Evolutionary conservation across 1,140 invertebrate species (phyloP).

Genomic region (Armadillidium nasatum): DNA sequence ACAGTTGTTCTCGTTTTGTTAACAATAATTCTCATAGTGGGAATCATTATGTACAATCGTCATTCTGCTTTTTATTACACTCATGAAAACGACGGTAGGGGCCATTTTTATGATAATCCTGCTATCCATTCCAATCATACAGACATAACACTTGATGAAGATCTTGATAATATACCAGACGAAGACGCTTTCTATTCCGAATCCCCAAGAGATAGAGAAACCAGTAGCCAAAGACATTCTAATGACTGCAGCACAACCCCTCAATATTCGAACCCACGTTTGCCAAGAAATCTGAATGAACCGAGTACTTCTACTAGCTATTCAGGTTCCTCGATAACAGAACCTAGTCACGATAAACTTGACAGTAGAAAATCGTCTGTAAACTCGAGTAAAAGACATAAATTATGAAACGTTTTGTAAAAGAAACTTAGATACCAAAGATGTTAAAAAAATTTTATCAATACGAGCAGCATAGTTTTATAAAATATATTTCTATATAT

Average conservation of each 20-base stretch:
- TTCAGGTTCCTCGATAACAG: background rate
- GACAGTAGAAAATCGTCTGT: background rate
- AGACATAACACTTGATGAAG: slow-evolving; percentile 45
- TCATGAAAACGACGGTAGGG: slow-evolving; percentile 59
- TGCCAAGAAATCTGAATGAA: background rate
- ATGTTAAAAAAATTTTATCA: background rate
- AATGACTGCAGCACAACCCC: background rate
- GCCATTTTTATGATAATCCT: slow-evolving; percentile 44
- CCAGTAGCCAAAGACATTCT: background rate
- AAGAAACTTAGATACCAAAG: background rate
- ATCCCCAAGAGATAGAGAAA: background rate
- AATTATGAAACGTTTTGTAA: background rate
- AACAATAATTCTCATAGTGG: slow-evolving; percentile 47
- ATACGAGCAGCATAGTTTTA: background rate
- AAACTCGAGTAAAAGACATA: background rate
- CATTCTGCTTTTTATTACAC: slow-evolving; percentile 68
- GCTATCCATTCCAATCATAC: slow-evolving; percentile 46
- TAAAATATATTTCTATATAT: background rate
- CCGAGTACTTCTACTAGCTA: background rate
- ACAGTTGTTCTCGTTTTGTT: slow-evolving; percentile 49
- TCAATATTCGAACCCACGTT: background rate
- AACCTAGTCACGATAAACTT: background rate
- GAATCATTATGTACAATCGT: slow-evolving; percentile 53
- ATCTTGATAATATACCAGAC: slow-evolving; percentile 41
- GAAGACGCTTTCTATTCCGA: slow-evolving; percentile 14